Percentiles rank a stretch among this genome's conserved stretches.
Conservation (phyloP, 1,140 invertebrate genomes). For the Goniozus legneri region DNA sequence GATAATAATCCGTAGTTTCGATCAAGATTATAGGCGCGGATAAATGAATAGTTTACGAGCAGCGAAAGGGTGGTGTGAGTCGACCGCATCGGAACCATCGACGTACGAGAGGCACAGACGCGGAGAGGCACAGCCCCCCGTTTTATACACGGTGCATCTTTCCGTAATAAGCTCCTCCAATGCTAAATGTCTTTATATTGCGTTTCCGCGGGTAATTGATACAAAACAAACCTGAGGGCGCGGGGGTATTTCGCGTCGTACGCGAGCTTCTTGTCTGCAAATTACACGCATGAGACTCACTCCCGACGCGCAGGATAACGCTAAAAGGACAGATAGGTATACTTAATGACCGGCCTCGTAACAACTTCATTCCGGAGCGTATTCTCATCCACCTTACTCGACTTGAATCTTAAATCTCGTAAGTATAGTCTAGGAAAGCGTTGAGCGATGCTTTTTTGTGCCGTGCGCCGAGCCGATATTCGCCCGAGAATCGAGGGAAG, state of each 20-base stretch:
- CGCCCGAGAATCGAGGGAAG: too few species aligned
- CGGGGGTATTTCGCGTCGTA: not conserved
- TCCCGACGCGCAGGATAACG: too few species aligned
- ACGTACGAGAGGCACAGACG: not conserved
- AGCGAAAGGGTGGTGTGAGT: constrained; percentile 48
- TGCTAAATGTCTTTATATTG: constrained; percentile 36
- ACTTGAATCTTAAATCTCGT: not conserved
- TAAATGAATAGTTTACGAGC: constrained; percentile 55
- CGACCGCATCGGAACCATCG: constrained; percentile 12
- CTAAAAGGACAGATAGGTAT: constrained; percentile 33
- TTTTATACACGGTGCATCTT: constrained; percentile 24
- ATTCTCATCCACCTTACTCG: not conserved
- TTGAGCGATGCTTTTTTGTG: not conserved
- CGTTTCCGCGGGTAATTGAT: constrained; percentile 32
- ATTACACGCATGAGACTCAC: constrained; percentile 23
- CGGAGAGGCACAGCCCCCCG: not conserved
- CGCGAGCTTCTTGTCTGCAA: constrained; percentile 17
- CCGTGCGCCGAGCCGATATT: too few species aligned
- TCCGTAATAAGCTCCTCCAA: constrained; percentile 30
- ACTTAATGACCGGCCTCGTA: constrained; percentile 26
- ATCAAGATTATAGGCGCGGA: constrained; percentile 52
- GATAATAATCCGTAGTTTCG: constrained; percentile 45
- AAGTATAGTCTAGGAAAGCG: not conserved
- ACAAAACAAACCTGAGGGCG: constrained; percentile 26
- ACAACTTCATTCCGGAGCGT: constrained; percentile 23